A percentile compares a stretch with the other conserved stretches of the same genome.
phyloP scores from a whole-genome alignment of 2,888 invertebrate genomes.

The Amphipoea oculea region DNA sequence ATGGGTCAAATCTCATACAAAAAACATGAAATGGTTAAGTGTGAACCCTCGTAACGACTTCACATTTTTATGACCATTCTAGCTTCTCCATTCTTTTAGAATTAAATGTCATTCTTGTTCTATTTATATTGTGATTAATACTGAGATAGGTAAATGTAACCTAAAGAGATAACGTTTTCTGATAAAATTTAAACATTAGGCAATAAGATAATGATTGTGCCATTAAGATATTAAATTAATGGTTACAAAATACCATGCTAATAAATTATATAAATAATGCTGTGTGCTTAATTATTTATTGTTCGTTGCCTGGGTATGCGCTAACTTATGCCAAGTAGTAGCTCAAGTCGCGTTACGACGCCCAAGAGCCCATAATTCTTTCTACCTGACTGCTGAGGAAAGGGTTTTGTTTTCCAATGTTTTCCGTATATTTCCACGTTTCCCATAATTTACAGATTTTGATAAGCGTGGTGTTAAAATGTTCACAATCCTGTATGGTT shows the following conservation, averaged over 20 bases:
- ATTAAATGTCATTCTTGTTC: conserved; percentile 23
- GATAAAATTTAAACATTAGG: conserved; percentile 47
- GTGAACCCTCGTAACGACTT: conserved; percentile 37
- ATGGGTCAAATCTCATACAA: conserved; percentile 53
- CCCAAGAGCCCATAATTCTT: conserved; percentile 21
- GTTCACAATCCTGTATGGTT: background rate
- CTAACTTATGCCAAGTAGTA: conserved; percentile 15
- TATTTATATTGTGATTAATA: conserved; percentile 14
- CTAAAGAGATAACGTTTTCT: conserved; percentile 38
- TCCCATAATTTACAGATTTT: background rate
- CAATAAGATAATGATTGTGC: conserved; percentile 43
- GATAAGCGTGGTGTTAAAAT: background rate
- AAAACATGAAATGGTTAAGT: conserved; percentile 65
- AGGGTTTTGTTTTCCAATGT: background rate
- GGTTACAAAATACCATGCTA: conserved; percentile 17
- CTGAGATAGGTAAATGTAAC: conserved; percentile 3
- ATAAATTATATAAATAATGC: conserved; percentile 10
- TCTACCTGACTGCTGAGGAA: background rate
- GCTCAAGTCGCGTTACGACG: conserved; percentile 16
- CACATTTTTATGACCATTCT: conserved; percentile 24
- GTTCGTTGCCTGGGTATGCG: background rate
- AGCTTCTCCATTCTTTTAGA: conserved; percentile 15
- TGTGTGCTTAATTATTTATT: conserved; percentile 19
- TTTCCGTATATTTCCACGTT: background rate
- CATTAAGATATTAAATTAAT: conserved; percentile 16